A percentile compares a stretch with the other conserved stretches of the same genome.
Conservation (phyloP, 2,797 vertebrate species). For the Chrysocyon brachyurus region DNA sequence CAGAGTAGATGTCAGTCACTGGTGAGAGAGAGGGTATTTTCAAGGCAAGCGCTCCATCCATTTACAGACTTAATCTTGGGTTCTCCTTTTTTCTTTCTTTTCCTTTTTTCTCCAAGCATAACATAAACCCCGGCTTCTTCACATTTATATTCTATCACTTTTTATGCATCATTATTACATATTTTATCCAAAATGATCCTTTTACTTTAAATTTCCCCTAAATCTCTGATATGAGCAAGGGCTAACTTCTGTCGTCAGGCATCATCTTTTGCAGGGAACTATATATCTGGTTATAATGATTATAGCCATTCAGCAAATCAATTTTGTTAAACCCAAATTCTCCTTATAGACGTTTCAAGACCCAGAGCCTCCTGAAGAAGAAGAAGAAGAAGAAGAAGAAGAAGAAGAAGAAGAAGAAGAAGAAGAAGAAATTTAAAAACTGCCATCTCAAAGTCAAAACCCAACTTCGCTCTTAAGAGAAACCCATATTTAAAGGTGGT, state of each 20-base stretch:
- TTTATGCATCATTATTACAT: not conserved
- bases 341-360: slow-evolving; percentile 28
- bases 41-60: not conserved
- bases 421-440: not conserved
- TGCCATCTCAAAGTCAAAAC: not conserved
- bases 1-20: not conserved
- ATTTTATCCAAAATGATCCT: slow-evolving; percentile 51
- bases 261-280: not conserved
- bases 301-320: slow-evolving; percentile 35
- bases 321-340: slow-evolving; percentile 69
- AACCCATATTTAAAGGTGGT: not conserved
- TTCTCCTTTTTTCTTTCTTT: not conserved
- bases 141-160: not conserved
- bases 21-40: not conserved
- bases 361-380: not conserved
- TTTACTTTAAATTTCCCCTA: not conserved
- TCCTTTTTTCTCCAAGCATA: not conserved
- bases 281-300: slow-evolving; percentile 30
- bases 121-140: not conserved
- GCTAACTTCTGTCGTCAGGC: slow-evolving; percentile 20
- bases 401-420: no score
- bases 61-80: not conserved
- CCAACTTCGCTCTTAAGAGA: not conserved
- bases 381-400: no score
- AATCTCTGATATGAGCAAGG: not conserved